These are phyloP conservation scores for Lochmaea capreae DNA, from an alignment of 2,888 invertebrate species.

Conservation along the genomic window DNA sequence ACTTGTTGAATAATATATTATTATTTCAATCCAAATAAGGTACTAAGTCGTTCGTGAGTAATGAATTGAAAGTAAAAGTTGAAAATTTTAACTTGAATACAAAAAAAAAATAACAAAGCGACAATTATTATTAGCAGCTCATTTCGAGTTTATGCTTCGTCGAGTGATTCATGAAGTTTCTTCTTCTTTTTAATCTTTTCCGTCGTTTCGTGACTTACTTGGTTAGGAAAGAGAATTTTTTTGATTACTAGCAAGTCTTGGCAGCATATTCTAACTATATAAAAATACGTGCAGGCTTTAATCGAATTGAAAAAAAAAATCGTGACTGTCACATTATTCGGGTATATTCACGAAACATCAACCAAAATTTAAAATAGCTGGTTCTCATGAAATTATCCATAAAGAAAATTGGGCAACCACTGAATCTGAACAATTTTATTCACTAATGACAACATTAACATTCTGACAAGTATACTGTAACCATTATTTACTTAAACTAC, in stretches of 20 bases:
- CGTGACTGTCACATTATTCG: not conserved
- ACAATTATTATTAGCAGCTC: slow-evolving; percentile 31
- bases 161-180: slow-evolving; percentile 30
- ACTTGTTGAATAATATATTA: no score
- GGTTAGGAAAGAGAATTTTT: slow-evolving; percentile 23
- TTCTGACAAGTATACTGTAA: no score
- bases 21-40: no score
- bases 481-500: no score
- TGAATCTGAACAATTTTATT: not conserved
- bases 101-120: slow-evolving; percentile 27
- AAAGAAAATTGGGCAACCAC: not conserved
- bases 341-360: not conserved
- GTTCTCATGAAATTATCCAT: not conserved
- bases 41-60: not conserved
- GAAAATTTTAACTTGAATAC: slow-evolving; percentile 23
- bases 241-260: not conserved
- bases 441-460: no score
- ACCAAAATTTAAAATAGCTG: not conserved
- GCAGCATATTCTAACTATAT: not conserved
- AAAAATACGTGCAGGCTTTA: not conserved
- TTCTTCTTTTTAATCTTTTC: slow-evolving; percentile 14
- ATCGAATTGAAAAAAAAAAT: not conserved
- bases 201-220: slow-evolving; percentile 29
- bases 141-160: slow-evolving; percentile 25
- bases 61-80: not conserved